Evolutionary conservation across 2,888 invertebrate species (phyloP).

Genomic region (Caenorhabditis sinica): DNA sequence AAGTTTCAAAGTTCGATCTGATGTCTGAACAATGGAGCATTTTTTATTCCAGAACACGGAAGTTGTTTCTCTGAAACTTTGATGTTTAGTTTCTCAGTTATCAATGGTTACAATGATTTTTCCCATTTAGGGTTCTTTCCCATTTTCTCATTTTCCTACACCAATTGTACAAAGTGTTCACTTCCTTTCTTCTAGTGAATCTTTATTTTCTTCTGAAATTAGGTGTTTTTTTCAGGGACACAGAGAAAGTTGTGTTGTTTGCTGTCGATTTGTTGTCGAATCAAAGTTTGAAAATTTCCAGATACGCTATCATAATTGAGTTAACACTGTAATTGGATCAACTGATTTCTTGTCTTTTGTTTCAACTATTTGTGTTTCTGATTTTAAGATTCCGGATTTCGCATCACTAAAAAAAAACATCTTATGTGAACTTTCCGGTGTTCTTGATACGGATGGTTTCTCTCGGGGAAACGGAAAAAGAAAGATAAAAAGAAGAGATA

Average conservation of each 20-base stretch:
- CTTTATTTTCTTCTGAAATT: neutral
- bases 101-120: conserved; percentile 26
- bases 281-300: conserved; percentile 41
- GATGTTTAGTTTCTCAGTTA: conserved; percentile 27
- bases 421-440: neutral
- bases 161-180: conserved; percentile 19
- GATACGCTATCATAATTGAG: conserved; percentile 24
- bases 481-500: conserved; percentile 4
- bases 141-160: conserved; percentile 7
- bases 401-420: conserved; percentile 6
- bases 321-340: conserved; percentile 53
- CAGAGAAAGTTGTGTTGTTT: neutral
- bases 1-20: neutral
- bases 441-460: conserved; percentile 1
- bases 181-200: conserved; percentile 18
- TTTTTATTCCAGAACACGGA: neutral
- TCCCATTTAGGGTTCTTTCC: conserved; percentile 9
- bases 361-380: neutral
- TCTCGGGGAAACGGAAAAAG: conserved; percentile 16
- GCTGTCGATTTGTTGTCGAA: conserved; percentile 12
- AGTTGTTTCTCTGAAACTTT: conserved; percentile 11
- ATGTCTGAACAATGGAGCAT: conserved; percentile 8
- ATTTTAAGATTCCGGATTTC: conserved; percentile 1
- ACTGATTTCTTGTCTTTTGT: conserved; percentile 32
- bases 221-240: neutral